Evolutionary conservation across 2,797 vertebrate species (phyloP).

Genomic region (Eleutherodactylus coqui): DNA sequence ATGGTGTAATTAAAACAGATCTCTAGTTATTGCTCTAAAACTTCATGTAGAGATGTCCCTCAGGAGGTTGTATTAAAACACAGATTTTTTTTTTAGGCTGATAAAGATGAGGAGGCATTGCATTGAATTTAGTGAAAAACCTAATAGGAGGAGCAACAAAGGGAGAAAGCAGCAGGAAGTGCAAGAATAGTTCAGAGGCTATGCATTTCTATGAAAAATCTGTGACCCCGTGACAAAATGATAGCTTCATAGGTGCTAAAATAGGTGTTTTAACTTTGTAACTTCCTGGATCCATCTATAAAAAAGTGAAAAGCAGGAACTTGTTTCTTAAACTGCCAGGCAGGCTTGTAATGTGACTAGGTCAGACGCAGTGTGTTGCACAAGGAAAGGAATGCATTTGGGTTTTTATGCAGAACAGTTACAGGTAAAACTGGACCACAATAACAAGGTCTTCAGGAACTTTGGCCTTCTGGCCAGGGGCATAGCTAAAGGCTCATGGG

Average conservation of each 20-base stretch:
- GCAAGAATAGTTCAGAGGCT: not conserved
- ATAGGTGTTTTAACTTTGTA: not conserved
- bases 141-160: not conserved
- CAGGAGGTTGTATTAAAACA: not conserved
- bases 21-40: not conserved
- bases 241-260: not conserved
- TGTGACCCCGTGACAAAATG: not conserved
- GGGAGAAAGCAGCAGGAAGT: not conserved
- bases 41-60: not conserved
- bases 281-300: not conserved
- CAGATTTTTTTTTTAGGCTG: not conserved
- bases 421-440: too few relatives aligned
- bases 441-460: too few relatives aligned
- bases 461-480: too few relatives aligned
- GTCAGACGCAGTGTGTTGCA: too few relatives aligned
- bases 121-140: not conserved
- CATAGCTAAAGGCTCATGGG: too few relatives aligned
- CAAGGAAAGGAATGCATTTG: too few relatives aligned
- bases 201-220: not conserved
- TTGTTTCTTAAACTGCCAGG: too few relatives aligned
- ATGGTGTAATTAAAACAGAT: not conserved
- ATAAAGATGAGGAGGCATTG: not conserved
- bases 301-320: not conserved
- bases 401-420: too few relatives aligned
- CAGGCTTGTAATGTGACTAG: too few relatives aligned